Percentiles rank a stretch among this genome's conserved stretches.
Evolutionary conservation across 2,113 vertebrate species (phyloP).

Genomic region (Rostratula benghalensis): DNA sequence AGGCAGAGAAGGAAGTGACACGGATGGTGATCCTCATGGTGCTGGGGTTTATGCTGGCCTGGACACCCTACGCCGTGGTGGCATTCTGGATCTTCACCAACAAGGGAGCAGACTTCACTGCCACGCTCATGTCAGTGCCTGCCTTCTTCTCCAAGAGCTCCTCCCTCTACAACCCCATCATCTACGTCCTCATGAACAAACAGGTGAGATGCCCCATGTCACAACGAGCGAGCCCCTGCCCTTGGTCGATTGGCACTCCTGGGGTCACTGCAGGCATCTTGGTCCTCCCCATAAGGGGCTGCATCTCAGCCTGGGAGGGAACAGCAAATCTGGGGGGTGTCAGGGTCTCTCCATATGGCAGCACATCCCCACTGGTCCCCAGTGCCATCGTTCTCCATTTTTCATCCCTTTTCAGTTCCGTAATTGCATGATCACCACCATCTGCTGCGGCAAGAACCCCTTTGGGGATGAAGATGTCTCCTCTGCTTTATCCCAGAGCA

Average conservation of each 20-base stretch:
- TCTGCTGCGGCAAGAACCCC: conserved; percentile 82
- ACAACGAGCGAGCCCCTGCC: background rate
- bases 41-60: conserved; percentile 77
- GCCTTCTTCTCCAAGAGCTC: conserved; percentile 86
- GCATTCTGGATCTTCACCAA: conserved; percentile 84
- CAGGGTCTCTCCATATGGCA: accelerated
- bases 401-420: conserved; percentile 75
- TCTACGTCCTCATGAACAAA: conserved; percentile 73
- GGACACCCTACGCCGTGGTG: conserved; percentile 77
- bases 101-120: conserved; percentile 75
- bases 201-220: conserved; percentile 66
- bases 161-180: conserved; percentile 75
- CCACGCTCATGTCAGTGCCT: conserved; percentile 75
- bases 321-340: background rate
- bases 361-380: accelerated
- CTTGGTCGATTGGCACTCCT: accelerated
- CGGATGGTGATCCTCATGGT: conserved; percentile 84
- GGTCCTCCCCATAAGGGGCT: background rate
- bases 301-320: background rate
- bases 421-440: conserved; percentile 83
- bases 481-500: conserved; percentile 75
- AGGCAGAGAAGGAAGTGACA: conserved; percentile 82
- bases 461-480: conserved; percentile 79
- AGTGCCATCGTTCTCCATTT: background rate
- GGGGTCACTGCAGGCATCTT: background rate